A percentile compares a stretch with the other conserved stretches of the same genome.
Evolutionary conservation across 1,140 invertebrate genomes (phyloP).

Genomic region (Drosophila tsacasi): DNA sequence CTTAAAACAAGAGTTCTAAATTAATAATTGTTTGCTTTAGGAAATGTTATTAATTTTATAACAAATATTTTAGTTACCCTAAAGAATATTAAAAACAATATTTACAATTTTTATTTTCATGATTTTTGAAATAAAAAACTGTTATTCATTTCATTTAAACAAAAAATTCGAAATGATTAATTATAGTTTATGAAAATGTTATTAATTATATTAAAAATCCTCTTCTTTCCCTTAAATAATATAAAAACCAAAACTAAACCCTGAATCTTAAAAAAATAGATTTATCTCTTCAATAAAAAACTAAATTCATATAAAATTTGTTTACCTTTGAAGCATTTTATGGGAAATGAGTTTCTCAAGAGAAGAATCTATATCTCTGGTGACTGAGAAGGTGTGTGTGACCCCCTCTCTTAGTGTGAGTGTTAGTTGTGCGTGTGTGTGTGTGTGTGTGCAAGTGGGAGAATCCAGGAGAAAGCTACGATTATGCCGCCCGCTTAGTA

Average conservation of each 20-base stretch:
- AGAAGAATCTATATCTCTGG: not conserved
- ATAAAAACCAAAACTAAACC: not conserved
- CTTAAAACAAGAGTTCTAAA: no score
- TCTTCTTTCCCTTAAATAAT: not conserved
- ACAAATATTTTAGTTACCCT: no score
- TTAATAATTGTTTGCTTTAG: no score
- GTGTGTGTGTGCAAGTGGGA: conserved; percentile 12
- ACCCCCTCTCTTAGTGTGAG: conserved; percentile 5
- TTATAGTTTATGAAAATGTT: no score
- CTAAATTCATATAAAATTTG: not conserved
- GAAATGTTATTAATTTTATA: no score
- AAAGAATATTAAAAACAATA: no score
- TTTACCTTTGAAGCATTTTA: not conserved
- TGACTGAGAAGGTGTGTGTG: not conserved
- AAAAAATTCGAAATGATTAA: no score
- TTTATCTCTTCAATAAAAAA: not conserved
- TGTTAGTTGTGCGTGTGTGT: conserved; percentile 7
- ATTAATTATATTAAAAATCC: no score
- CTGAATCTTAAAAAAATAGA: not conserved
- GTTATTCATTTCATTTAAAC: no score
- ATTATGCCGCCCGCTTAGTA: conserved; percentile 58
- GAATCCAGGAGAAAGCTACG: conserved; percentile 9
- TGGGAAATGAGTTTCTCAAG: not conserved
- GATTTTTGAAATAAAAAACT: no score
- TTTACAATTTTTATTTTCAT: no score